Evolutionary conservation across 2,113 vertebrate species (phyloP), one percentile per base, ranked within the genome.

Genomic region (Junco hyemalis): DNA sequence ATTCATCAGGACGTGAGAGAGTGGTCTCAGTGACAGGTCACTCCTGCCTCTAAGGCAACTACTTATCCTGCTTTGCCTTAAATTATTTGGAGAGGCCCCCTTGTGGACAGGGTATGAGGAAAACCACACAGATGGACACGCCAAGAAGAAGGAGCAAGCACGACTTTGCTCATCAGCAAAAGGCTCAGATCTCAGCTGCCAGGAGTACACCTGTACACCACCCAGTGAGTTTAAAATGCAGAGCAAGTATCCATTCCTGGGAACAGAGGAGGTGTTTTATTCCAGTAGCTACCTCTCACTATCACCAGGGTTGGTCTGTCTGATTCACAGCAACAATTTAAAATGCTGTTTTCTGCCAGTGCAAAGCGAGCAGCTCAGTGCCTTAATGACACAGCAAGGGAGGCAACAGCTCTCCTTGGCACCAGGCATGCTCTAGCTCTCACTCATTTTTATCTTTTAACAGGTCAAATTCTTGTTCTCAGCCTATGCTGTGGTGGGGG

Each of bases 401-500:
- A 92, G 56, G 42, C 15, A 69, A 45, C 38, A 88, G 44, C 68
- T 83, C 59, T 51, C 51, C 59, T 29, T 61, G 61, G 73, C 45
- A 90, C 22, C 64, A 57, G 36, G 21, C 15, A 69, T 1, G 0
- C 6, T 88, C 74, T 60, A 50, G 16, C 15, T 59, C 44, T 73
- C 26, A 6, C 22, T 71, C 68, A 16, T 6, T 65, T 45, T 60
- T 65, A 42, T 26, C 21, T 56, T 74, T 69, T 56, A 80, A 31
- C 36, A 65, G 11, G 40, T 38, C 22, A 4, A 72, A 65, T 9
- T 57, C 71, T 69, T 70, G 15, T 69, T 65, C 90, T 71, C 28
- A 78, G 25, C 8, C 38, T 66, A 22, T n/a, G 50, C 12, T n/a
- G 29, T 2, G 14, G 8, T 0, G 4, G 1, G 4, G 1, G 1